Conservation (phyloP, 2,113 vertebrate genomes). For the Scalopus aquaticus region DNA sequence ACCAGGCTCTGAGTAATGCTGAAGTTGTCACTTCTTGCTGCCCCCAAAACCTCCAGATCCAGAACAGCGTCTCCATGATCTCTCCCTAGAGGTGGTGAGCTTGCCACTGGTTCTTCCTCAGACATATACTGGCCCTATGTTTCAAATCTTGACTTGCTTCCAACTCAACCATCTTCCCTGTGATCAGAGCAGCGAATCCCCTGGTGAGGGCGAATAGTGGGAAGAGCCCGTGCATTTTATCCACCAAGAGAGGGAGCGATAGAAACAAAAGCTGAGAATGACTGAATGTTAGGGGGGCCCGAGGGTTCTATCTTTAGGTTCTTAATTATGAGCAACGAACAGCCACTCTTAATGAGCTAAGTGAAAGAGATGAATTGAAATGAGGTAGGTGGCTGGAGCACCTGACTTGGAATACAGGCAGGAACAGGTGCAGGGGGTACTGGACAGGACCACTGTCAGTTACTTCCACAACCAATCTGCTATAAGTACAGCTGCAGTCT, state of each 20-base stretch:
- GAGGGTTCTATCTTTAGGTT: neutral
- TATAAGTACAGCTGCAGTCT: too few relatives aligned
- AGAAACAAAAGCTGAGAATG: neutral
- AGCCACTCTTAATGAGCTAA: neutral
- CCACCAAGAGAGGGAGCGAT: neutral
- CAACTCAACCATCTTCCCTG: neutral
- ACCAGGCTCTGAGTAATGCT: rapidly evolving
- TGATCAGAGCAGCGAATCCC: neutral
- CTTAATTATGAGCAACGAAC: neutral
- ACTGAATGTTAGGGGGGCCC: neutral
- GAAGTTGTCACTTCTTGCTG: neutral
- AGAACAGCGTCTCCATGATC: neutral
- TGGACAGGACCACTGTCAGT: neutral
- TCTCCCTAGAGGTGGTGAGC: neutral
- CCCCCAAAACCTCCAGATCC: neutral
- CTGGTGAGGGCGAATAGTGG: neutral
- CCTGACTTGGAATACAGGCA: neutral
- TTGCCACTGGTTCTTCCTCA: neutral
- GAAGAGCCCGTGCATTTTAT: neutral
- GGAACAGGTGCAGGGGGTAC: neutral
- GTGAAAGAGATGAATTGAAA: neutral
- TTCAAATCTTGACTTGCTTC: neutral
- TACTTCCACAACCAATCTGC: rapidly evolving
- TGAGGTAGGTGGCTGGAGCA: neutral
- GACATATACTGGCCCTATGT: rapidly evolving